A percentile compares a stretch with the other conserved stretches of the same genome.
Evolutionary conservation across 2,113 vertebrate species (phyloP).

Genomic region (Psephotus haematonotus): DNA sequence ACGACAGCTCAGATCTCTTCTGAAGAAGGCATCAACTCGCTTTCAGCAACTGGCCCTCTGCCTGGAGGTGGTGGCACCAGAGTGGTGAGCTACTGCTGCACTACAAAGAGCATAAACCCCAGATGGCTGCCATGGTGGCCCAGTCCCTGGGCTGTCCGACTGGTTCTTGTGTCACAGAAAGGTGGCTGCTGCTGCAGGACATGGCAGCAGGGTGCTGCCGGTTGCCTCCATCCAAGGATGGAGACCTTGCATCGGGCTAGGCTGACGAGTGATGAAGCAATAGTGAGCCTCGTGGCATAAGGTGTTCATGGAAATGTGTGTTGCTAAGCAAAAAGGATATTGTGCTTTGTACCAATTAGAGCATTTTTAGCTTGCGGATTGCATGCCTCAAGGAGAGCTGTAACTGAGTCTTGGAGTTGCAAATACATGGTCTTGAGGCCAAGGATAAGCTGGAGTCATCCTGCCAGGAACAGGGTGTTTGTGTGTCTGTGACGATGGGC

Average conservation of each 20-base stretch:
- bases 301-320: not conserved
- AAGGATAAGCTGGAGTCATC: not conserved
- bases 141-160: not conserved
- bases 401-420: not conserved
- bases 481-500: not conserved
- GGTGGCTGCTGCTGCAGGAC: not conserved
- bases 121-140: not conserved
- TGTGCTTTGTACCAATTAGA: not conserved
- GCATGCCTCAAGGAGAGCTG: not conserved
- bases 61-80: not conserved
- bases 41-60: not conserved
- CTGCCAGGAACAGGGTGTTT: not conserved
- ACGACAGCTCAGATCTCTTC: not conserved
- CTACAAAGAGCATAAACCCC: not conserved
- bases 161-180: not conserved
- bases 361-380: not conserved
- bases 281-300: accelerated
- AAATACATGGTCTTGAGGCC: not conserved
- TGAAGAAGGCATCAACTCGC: not conserved
- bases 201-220: accelerated
- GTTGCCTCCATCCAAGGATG: not conserved
- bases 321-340: slow-evolving; percentile 44
- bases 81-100: not conserved
- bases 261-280: not conserved
- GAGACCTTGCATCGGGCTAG: not conserved